Base-by-base conservation (phyloP, 2,797 vertebrate species). In the Lithobates sylvaticus region DNA sequence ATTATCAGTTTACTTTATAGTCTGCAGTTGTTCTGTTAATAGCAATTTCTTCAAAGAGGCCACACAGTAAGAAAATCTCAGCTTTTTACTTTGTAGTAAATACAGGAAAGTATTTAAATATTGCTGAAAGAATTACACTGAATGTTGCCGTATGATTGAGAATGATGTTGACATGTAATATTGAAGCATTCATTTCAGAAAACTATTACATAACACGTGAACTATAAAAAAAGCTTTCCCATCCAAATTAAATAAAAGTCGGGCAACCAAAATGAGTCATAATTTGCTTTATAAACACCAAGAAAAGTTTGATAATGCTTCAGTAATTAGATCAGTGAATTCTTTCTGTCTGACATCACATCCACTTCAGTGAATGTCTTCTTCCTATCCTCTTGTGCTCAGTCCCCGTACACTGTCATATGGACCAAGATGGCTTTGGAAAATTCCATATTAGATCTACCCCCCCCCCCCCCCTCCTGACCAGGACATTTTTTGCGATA, bases 271-370 rank as follows among this genome's bases (percentile, higher is more conserved):
- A 93, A 93, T 96, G 95, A 96, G 93, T 96, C 95, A 96, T 92
- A 92, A 94, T 92, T 94, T 95, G 94, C 92, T 95, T 94, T 95
- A 94, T 95, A 96, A 95, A 95, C 93, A 95, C 89, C 15, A 54
- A 70, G 93, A 94, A 94, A 94, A 95, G 94, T 93, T 93, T 94
- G 94, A 96, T 95, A 96, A 95, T 96, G 94, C 95, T 95, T 94
- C 91, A 91, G 93, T 96, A 96, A 96, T 96, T 94, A 95, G 95
- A 95, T 95, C 95, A 95, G 93, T 90, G 92, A 94, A 96, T 97
- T 95, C 91, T 94, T 97, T 91, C 89, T 91, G 92, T 93, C 92
- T 98, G 96, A 97, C 96, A 96, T 97, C 96, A 79, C 47, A 18
- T 44, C 21, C 50, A 97, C 92, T 84, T 84, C 89, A 91, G 89